Evolutionary conservation across 2,888 invertebrate genomes (phyloP), one percentile per base, ranked within the genome.

Genomic region (Cheilosia vulpina): DNA sequence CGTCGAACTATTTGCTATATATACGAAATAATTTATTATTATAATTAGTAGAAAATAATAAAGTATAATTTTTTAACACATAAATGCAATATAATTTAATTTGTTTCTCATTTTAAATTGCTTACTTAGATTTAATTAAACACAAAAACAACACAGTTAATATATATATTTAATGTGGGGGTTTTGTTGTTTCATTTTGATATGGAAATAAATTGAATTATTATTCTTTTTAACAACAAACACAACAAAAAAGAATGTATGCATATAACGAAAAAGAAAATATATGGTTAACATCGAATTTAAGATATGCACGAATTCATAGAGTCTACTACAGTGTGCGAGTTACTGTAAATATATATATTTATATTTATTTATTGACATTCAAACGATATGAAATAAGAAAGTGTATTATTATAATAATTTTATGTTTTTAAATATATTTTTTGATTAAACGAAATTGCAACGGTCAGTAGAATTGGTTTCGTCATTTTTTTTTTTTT

Each of bases 261-360:
- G 38, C 50, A 58, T 58, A 24, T 71, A 21, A 41, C 13, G 62
- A 52, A 63, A 55, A 60, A 53, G 41, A n/a, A 45, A 19, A 68
- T 50, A 47, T 2, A 47, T 5, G 19, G 15, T 50, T 65, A 77
- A 82, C 78, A 73, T 50, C 52, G 68, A 72, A 71, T 83, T 72
- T 60, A 73, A 47, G 83, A 84, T 84, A 84, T 84, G 84, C 84
- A 84, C 69, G 47, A 84, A 75, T 84, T 84, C 80, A 75, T 75
- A 57, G 73, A 52, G 62, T 57, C 19, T 15, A 21, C 45, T 15
- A 68, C 55, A 68, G 34, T n/a, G 19, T 55, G 55, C 47, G 15
- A 38, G 21, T 52, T 72, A 19, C 45, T 57, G 43, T 47, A 34
- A 50, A 50, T 47, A 38, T n/a, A 19, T 31, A 31, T 31, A 31